Conservation (phyloP, 2,888 invertebrate species). For the Lasioglossum morio region DNA sequence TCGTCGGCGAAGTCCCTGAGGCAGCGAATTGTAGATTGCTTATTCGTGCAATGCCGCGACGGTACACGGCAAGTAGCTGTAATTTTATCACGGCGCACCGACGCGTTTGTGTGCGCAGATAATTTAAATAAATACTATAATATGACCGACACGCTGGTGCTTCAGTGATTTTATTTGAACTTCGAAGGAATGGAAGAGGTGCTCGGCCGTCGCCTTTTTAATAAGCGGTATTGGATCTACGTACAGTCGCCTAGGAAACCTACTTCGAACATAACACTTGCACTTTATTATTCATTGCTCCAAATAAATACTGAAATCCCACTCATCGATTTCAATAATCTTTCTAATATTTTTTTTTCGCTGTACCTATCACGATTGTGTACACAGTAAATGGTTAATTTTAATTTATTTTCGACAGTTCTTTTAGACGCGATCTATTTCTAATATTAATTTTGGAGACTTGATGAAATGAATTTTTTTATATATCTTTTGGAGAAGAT, state of each 20-base stretch:
- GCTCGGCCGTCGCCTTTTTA: neutral
- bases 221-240: neutral
- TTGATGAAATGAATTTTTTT: neutral
- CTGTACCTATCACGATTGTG: neutral
- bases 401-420: neutral
- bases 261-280: neutral
- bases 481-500: neutral
- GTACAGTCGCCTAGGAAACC: neutral
- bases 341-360: neutral
- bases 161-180: slow-evolving; percentile 49
- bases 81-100: slow-evolving; percentile 35
- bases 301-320: neutral
- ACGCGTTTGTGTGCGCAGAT: slow-evolving; percentile 16
- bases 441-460: neutral
- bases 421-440: neutral
- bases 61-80: slow-evolving; percentile 42
- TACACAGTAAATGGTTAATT: neutral
- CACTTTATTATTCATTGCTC: neutral
- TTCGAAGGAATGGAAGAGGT: slow-evolving; percentile 24
- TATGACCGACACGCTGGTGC: slow-evolving; percentile 9
- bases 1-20: slow-evolving; percentile 67
- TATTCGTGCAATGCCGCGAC: slow-evolving; percentile 26
- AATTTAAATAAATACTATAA: slow-evolving; percentile 50
- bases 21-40: slow-evolving; percentile 73
- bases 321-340: neutral